Evolutionary conservation across 2,797 vertebrate genomes (phyloP), one percentile per base, ranked within the genome.

Genomic region (Betta splendens): DNA sequence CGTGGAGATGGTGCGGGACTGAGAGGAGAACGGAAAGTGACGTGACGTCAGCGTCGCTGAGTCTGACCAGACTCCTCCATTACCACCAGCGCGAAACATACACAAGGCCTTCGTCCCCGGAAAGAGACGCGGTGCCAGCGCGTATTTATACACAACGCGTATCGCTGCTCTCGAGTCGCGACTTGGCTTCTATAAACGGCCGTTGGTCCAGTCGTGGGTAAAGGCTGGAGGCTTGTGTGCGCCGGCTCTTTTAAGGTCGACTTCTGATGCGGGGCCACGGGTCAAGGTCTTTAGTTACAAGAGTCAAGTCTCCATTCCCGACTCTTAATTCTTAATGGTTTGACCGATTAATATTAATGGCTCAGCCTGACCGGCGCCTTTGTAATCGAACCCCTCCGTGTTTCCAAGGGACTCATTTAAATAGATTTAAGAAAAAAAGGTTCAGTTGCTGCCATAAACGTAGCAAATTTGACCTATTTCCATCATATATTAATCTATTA

Each of bases 311-410:
- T 87, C 85, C 74, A 67, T 76, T 87, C 82, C 63, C 56, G 2
- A 32, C 44, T 74, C 59, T 87, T 85, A 86, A 87, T 89, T 88
- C 64, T 84, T 90, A 89, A 89, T 88, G 69, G 64, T 36, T 15
- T 16, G 46, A 58, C 8, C 42, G 6, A 84, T 89, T 49, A 87
- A 86, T 87, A 88, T 85, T 86, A 56, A 88, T 86, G 75, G 12
- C 18, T 39, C 32, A 49, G 49, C 72, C 72, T 67, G 77, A 76
- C 67, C 72, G 57, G 9, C 61, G 78, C 68, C 64, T 63, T 49
- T 66, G 68, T 84, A 71, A 77, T 3, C 44, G 15, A 56, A 64
- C 57, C 69, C 70, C 48, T 44, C 11, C n/a, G 57, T 59, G 75
- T 86, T 76, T 83, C 80, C 69, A 66, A 55, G 62, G 45, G 40